A percentile compares a stretch with the other conserved stretches of the same genome.
Conservation (phyloP, 2,888 invertebrate species). For the Polymixis flavicincta region DNA sequence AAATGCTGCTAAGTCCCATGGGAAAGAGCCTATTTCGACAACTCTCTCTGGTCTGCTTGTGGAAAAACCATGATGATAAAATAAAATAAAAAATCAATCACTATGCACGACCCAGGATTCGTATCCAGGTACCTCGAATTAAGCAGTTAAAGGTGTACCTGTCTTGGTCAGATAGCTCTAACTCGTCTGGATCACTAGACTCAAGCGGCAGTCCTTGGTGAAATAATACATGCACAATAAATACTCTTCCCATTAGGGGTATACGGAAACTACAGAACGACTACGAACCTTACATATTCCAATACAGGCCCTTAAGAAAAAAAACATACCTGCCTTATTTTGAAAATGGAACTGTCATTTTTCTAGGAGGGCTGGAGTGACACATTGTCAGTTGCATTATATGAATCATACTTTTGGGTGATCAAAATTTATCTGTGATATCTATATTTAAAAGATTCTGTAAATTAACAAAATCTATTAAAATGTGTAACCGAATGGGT, state of each 20-base stretch:
- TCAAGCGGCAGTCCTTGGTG: background rate
- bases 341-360: slow-evolving; percentile 52
- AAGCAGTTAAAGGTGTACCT: background rate
- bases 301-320: background rate
- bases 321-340: background rate
- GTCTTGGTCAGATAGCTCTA: too few relatives aligned
- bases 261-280: too few relatives aligned
- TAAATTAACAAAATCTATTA: slow-evolving; percentile 46
- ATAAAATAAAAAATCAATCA: background rate
- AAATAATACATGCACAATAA: background rate
- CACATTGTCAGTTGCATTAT: slow-evolving; percentile 18
- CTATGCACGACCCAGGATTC: background rate
- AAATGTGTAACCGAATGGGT: slow-evolving; percentile 86
- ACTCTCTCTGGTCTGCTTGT: background rate
- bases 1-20: background rate
- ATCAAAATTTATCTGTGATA: slow-evolving; percentile 43
- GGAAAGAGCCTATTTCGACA: background rate
- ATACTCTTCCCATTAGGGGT: too few relatives aligned
- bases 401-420: slow-evolving; percentile 25
- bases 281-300: too few relatives aligned
- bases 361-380: background rate
- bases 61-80: background rate
- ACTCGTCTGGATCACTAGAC: background rate
- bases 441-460: slow-evolving; percentile 1
- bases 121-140: too few relatives aligned